Conservation (phyloP, 2,888 invertebrate genomes). For the Cheiracanthium punctorium region DNA sequence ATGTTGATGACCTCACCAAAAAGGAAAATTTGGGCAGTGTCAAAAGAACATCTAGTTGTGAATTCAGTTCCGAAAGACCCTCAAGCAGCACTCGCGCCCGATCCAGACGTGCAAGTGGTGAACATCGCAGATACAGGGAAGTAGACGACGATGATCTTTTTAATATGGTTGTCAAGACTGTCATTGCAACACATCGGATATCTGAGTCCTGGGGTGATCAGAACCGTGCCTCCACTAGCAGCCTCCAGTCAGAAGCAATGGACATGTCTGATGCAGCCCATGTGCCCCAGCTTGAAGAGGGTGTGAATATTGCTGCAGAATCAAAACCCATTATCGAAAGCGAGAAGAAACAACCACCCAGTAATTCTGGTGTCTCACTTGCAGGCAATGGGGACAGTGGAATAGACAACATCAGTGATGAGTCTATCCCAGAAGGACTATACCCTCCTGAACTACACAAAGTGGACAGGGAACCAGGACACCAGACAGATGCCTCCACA, state of each 20-base stretch:
- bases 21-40: no score
- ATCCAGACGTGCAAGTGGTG: background rate
- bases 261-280: background rate
- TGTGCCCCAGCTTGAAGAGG: background rate
- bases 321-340: background rate
- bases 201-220: background rate
- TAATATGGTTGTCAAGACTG: slow-evolving; percentile 46
- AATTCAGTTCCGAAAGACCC: background rate
- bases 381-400: slow-evolving; percentile 49
- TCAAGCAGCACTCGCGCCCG: no score
- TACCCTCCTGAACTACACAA: slow-evolving; percentile 21
- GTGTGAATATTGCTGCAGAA: background rate
- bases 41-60: background rate
- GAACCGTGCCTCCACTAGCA: slow-evolving; percentile 10
- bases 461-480: background rate
- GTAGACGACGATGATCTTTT: background rate
- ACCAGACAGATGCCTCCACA: background rate
- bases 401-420: slow-evolving; percentile 59
- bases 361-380: no score
- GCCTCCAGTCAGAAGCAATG: background rate
- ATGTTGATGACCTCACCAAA: no score
- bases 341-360: background rate
- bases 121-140: background rate
- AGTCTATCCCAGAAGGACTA: slow-evolving; percentile 25
- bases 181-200: background rate